Base-by-base conservation (phyloP, 2,113 vertebrate genomes). In the Galeopterus variegatus region DNA sequence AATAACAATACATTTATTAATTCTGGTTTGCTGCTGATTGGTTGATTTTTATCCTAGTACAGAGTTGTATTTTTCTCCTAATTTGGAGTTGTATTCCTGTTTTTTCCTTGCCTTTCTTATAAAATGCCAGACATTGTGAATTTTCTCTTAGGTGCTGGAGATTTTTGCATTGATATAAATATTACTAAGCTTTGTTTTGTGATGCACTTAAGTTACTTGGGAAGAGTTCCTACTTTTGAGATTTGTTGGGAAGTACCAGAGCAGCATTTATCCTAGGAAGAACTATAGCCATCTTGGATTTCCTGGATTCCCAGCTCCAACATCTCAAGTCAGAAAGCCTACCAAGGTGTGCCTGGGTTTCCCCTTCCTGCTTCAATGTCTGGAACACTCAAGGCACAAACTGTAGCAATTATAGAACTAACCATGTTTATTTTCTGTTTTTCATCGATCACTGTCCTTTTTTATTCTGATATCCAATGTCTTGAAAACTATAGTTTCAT, bases 101-200 rank as follows among this genome's bases (percentile, higher is more conserved):
- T 58, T 64, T 91, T 45, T 52, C 13, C 15, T 24, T 81, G 21
- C 0, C 36, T 88, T 83, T 93, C 60, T 50, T 21, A 52, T 41
- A 83, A n/a, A 64, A 28, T 45, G 11, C 6, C 11, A 81, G 14
- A 58, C 21, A 6, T 26, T 69, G 11, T 64, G 28, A 80, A 41
- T 88, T 88, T 79, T 84, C 75, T 70, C 60, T 69, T 73, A 77
- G 50, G 4, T 83, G 26, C 11, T 60, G 18, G 14, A 65, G 7
- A 79, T 81, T 82, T 95, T 86, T 86, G 5, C 18, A 65, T 15
- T 50, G 9, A 41, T 50, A 10, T 1, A n/a, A 65, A 73, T 52
- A 79, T 56, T 70, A 85, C 62, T 84, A 26, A 58, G 5, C n/a
- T 70, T 88, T 92, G 56, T 94, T 89, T 31, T 82, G 69, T 82